phyloP scores from a whole-genome alignment of 2,888 invertebrate genomes.

The Zaprionus lineosus region DNA sequence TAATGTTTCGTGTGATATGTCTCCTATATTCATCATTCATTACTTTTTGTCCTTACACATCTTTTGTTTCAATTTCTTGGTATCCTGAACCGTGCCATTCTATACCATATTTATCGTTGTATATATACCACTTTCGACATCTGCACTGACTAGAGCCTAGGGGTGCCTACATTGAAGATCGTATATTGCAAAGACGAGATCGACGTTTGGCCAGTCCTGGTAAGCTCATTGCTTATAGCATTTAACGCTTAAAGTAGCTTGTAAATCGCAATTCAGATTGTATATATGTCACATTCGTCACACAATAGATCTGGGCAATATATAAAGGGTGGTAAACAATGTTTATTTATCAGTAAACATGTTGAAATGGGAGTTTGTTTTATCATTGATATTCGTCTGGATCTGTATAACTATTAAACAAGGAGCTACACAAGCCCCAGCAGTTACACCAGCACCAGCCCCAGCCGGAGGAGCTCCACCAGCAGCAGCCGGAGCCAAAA shows the following conservation, averaged over 20 bases:
- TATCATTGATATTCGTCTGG: too few species aligned
- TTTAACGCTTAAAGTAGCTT: constrained; percentile 18
- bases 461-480: too few species aligned
- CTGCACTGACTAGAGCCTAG: constrained; percentile 67
- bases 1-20: constrained; percentile 13
- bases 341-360: too few species aligned
- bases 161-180: constrained; percentile 82
- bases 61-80: constrained; percentile 38
- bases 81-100: constrained; percentile 45
- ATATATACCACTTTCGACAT: constrained; percentile 49
- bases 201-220: constrained; percentile 81
- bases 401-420: too few species aligned
- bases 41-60: constrained; percentile 25
- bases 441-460: too few species aligned
- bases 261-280: background rate
- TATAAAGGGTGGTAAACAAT: too few species aligned
- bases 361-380: too few species aligned
- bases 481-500: too few species aligned
- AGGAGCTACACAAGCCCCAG: too few species aligned
- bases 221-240: too few species aligned
- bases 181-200: constrained; percentile 82
- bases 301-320: too few species aligned
- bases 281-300: too few species aligned
- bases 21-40: constrained; percentile 44
- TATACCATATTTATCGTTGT: constrained; percentile 30